These are phyloP conservation scores for Malthinus flaveolus DNA, from an alignment of 2,888 invertebrate genomes.

Conservation along the genomic window DNA sequence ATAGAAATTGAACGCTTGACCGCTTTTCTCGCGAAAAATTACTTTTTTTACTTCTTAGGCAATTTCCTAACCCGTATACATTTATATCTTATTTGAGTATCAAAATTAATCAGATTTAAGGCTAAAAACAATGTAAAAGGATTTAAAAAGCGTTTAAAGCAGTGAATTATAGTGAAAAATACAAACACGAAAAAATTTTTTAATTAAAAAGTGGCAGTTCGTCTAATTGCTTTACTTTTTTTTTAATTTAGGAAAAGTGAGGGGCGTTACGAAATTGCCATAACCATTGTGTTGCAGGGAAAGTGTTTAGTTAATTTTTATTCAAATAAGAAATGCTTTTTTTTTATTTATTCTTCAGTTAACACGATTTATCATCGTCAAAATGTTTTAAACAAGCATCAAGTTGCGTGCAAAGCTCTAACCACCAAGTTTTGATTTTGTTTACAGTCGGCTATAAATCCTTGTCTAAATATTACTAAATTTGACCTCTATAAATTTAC, in stretches of 20 bases:
- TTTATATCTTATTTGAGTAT: neutral
- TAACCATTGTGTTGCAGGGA: no score
- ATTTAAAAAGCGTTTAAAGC: neutral
- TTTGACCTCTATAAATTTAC: neutral
- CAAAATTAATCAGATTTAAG: neutral
- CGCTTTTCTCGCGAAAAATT: neutral
- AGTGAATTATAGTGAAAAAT: no score
- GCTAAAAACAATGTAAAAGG: neutral
- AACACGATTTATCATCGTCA: conserved; percentile 12
- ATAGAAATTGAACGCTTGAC: conserved; percentile 2
- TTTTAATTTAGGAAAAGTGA: no score
- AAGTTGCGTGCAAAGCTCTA: conserved; percentile 16
- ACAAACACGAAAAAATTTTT: no score
- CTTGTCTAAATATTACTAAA: conserved; percentile 10
- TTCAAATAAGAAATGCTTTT: neutral
- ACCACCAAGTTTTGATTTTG: conserved; percentile 15
- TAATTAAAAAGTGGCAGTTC: no score
- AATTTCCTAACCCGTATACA: neutral
- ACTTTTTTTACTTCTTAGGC: neutral
- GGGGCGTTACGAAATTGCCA: no score
- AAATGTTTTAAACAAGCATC: conserved; percentile 8
- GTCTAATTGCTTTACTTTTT: no score
- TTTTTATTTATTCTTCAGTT: conserved; percentile 1
- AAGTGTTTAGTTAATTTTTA: no score
- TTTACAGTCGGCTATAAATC: conserved; percentile 12